A percentile compares a stretch with the other conserved stretches of the same genome.
Conservation (phyloP, 2,888 invertebrate species). For the Hofmannophila pseudospretella region DNA sequence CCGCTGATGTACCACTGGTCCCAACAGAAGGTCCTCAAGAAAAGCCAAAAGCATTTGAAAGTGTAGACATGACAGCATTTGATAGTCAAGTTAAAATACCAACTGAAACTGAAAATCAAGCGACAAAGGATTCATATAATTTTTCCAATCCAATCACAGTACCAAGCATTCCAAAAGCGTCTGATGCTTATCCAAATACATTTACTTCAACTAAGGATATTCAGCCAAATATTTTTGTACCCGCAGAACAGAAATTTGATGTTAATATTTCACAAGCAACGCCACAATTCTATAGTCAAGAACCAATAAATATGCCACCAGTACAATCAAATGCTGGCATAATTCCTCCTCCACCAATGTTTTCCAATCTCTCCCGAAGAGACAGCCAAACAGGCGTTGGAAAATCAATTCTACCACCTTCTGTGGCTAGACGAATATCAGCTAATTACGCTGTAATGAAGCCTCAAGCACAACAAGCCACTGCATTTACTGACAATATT, state of each 20-base stretch:
- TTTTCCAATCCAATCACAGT: constrained; percentile 12
- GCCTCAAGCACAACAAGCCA: constrained; percentile 26
- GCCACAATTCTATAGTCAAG: background rate
- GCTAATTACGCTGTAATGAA: constrained; percentile 52
- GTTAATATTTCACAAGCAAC: background rate
- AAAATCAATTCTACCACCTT: constrained; percentile 57
- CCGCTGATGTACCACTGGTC: constrained; percentile 5
- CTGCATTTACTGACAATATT: constrained; percentile 37
- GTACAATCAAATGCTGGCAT: constrained; percentile 25
- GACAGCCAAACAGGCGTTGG: constrained; percentile 32
- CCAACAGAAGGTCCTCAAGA: background rate
- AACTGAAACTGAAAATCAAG: background rate
- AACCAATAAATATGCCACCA: background rate
- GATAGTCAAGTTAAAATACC: background rate
- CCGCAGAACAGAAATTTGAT: constrained; percentile 6
- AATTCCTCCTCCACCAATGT: constrained; percentile 67
- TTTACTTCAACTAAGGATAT: background rate
- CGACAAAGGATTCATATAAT: background rate
- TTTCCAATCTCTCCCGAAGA: constrained; percentile 39
- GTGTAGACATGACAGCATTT: background rate
- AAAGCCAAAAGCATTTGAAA: background rate
- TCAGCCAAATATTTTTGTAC: background rate
- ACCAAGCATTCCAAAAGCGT: constrained; percentile 6
- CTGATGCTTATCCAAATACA: constrained; percentile 10
- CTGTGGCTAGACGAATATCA: constrained; percentile 58